These are phyloP conservation scores for Linurgus olivaceus DNA, from an alignment of 2,797 vertebrate genomes.

Conservation along the genomic window DNA sequence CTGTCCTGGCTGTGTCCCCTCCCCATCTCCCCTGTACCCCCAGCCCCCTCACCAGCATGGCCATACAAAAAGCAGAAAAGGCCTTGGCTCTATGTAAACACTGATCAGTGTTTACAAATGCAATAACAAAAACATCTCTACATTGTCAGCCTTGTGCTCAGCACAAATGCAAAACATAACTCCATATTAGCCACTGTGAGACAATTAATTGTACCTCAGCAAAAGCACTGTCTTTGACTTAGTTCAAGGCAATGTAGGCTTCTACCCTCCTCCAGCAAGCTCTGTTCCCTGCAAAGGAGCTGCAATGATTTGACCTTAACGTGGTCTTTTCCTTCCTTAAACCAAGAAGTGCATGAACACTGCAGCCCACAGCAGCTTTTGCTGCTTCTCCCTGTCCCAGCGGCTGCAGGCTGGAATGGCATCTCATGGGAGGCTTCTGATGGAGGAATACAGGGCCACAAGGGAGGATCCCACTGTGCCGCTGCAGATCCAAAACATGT, in stretches of 20 bases:
- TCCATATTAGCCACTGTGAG: neutral
- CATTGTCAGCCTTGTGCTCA: neutral
- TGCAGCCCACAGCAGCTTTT: neutral
- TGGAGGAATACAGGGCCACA: neutral
- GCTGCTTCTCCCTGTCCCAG: neutral
- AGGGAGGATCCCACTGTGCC: neutral
- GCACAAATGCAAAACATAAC: neutral
- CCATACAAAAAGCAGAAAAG: neutral
- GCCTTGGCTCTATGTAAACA: neutral
- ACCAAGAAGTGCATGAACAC: neutral
- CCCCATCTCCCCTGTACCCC: neutral
- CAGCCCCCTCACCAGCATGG: fast-evolving
- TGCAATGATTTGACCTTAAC: neutral
- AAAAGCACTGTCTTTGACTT: neutral
- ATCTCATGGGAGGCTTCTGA: neutral
- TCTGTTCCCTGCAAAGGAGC: neutral
- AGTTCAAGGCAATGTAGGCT: neutral
- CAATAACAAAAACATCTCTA: neutral
- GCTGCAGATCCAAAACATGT: fast-evolving
- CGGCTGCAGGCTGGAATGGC: neutral
- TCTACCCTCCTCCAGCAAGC: neutral
- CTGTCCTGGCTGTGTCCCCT: neutral
- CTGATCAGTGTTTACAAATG: neutral
- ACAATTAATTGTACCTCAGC: neutral
- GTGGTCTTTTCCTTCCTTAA: neutral